Evolutionary conservation across 1,140 invertebrate species (phyloP).

Genomic region (Heliconius hewitsoni): DNA sequence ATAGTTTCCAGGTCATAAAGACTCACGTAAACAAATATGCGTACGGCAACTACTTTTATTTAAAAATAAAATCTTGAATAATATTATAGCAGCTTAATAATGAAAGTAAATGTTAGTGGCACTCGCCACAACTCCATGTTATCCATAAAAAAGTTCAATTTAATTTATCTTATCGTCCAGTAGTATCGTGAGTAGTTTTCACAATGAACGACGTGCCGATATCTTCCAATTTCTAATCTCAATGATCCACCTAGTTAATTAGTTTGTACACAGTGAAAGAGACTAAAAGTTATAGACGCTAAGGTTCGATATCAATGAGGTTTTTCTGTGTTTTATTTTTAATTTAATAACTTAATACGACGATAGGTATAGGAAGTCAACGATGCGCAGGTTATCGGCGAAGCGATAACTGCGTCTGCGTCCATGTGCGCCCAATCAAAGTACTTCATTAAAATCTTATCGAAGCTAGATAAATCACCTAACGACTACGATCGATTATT

Average conservation of each 20-base stretch:
- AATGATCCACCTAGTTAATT: slow-evolving; percentile 78
- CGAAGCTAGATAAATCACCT: slow-evolving; percentile 78
- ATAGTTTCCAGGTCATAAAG: too few relatives aligned
- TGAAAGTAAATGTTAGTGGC: slow-evolving; percentile 32
- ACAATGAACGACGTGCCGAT: slow-evolving; percentile 79
- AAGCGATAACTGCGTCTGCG: slow-evolving; percentile 62
- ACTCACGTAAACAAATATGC: too few relatives aligned
- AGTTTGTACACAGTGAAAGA: slow-evolving; percentile 43
- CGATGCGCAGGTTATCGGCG: slow-evolving; percentile 67
- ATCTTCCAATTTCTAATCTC: slow-evolving; percentile 79
- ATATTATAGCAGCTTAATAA: background rate
- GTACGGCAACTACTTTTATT: too few relatives aligned
- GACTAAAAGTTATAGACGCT: slow-evolving; percentile 36
- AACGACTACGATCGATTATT: slow-evolving; percentile 79
- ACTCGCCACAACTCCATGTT: slow-evolving; percentile 50
- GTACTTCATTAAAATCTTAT: slow-evolving; percentile 82
- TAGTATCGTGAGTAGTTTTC: slow-evolving; percentile 77
- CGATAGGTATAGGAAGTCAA: slow-evolving; percentile 73
- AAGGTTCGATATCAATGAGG: slow-evolving; percentile 52
- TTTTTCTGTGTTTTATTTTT: slow-evolving; percentile 65
- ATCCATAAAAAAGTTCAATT: slow-evolving; percentile 72
- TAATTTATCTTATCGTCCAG: slow-evolving; percentile 76
- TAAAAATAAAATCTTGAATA: background rate
- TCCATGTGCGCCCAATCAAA: slow-evolving; percentile 76
- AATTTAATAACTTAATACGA: slow-evolving; percentile 80